phyloP scores from a whole-genome alignment of 1,140 invertebrate species.

The Dufourea novaeangliae region DNA sequence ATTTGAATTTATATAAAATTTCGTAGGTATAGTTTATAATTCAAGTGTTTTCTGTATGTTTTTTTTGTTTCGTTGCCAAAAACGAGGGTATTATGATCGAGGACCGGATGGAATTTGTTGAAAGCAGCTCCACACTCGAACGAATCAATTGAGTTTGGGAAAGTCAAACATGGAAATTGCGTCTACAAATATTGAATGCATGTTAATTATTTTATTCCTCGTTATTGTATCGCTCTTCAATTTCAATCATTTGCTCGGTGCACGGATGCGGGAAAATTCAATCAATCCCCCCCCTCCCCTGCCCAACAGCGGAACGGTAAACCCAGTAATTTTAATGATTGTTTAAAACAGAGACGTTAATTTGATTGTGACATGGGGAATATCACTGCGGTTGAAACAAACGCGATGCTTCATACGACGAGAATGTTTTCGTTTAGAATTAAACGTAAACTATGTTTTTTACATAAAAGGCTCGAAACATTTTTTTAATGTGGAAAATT shows the following conservation, averaged over 20 bases:
- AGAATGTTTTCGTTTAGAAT: neutral
- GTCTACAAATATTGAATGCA: neutral
- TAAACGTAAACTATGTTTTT: neutral
- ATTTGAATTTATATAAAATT: too few species aligned
- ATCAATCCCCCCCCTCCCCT: neutral
- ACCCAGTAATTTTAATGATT: conserved; percentile 7
- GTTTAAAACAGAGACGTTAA: conserved; percentile 2
- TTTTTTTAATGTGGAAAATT: neutral
- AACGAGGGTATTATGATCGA: too few species aligned
- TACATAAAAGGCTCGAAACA: neutral
- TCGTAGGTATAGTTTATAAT: too few species aligned
- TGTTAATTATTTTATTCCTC: neutral
- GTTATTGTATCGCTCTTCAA: neutral
- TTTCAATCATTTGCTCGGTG: neutral
- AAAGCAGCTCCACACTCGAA: neutral
- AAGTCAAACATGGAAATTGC: neutral
- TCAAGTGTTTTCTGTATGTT: too few species aligned
- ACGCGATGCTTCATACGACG: too few species aligned
- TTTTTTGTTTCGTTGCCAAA: too few species aligned
- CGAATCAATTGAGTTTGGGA: neutral
- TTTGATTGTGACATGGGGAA: neutral
- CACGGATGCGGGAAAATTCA: neutral
- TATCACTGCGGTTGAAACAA: too few species aligned
- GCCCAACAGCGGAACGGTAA: neutral
- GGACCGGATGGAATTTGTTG: too few species aligned